Evolutionary conservation across 2,797 vertebrate species (phyloP).

Genomic region (Myotis pilosus): DNA sequence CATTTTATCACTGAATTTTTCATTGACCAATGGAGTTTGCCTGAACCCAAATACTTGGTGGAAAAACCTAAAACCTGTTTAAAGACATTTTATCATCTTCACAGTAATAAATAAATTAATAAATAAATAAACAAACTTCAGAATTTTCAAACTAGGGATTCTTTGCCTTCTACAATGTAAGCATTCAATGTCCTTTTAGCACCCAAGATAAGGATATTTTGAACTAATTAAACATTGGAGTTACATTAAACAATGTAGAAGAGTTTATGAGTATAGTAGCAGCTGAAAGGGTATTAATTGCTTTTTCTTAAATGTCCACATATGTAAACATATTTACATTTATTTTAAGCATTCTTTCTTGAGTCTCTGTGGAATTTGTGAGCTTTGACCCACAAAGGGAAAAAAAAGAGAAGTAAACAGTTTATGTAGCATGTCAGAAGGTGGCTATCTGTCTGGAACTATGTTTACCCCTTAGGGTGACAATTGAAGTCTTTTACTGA

Average conservation of each 20-base stretch:
- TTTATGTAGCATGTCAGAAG: constrained; percentile 37
- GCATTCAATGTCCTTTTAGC: not conserved
- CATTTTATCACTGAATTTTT: not conserved
- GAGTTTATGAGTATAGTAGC: not conserved
- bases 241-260: constrained; percentile 5
- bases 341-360: constrained; percentile 56
- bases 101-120: not conserved
- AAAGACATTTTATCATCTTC: constrained; percentile 41
- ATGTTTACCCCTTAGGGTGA: constrained; percentile 32
- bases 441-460: not conserved
- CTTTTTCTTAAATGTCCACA: constrained; percentile 29
- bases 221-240: constrained; percentile 26
- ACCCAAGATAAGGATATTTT: constrained; percentile 12
- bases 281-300: not conserved
- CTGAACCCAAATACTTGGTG: not conserved
- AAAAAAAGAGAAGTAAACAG: constrained; percentile 47
- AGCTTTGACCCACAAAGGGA: constrained; percentile 59
- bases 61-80: not conserved
- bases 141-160: constrained; percentile 16
- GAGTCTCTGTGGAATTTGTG: constrained; percentile 47
- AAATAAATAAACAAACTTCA: not conserved
- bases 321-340: constrained; percentile 71
- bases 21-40: not conserved
- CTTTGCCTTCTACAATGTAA: not conserved
- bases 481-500: constrained; percentile 47